Evolutionary conservation across 30 jellyfish, hydroid and myxozoan genomes (phyloP), one percentile per base, ranked within the genome.

Genomic region (Hydractinia echinata): DNA sequence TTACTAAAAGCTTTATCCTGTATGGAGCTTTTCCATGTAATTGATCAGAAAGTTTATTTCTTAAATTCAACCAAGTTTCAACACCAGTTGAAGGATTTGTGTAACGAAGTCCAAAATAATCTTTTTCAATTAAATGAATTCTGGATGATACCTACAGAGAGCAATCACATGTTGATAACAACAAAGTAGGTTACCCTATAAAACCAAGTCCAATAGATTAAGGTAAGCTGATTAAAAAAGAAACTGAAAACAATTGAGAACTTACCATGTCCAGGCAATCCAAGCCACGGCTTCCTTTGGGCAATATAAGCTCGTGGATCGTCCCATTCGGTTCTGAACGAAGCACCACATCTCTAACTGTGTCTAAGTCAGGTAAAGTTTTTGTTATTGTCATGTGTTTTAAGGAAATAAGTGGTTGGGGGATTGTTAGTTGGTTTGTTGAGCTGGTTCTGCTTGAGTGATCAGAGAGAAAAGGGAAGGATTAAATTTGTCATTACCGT

Each of bases 261-360:
- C 96, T 91, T 66, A 93, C 99, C 96, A 77, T 93, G 51, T 87
- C 96, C 76, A 93, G 83, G 78, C 96, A 87, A 68, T 93, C 99
- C 66, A 62, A 55, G 9, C 95, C 99, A 54, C 83, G 73, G 66
- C 87, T 95, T 39, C 95, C 96, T 77, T 80, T 82, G 55, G 95
- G 90, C 8, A 93, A 73, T 19, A 88, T 80, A 79, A 93, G 87
- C 79, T 93, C 99, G 73, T 93, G 99, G 83, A 93, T 85, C 10
- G 94, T 83, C 62, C 96, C 99, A 88, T 81, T 82, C 13, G 99
- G 99, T 73, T 93, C 99, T 50, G 95, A 79, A 93, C 80, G 60
- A 93, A 81, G 77, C 99, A 93, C 99, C 99, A 93, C 99, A 93
- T 83, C 91, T 58, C 88, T 30, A 30, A 30, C 14, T 53, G 50